A percentile compares a stretch with the other conserved stretches of the same genome.
phyloP scores from a whole-genome alignment of 2,888 invertebrate species.

The Ophonus ardosiacus region DNA sequence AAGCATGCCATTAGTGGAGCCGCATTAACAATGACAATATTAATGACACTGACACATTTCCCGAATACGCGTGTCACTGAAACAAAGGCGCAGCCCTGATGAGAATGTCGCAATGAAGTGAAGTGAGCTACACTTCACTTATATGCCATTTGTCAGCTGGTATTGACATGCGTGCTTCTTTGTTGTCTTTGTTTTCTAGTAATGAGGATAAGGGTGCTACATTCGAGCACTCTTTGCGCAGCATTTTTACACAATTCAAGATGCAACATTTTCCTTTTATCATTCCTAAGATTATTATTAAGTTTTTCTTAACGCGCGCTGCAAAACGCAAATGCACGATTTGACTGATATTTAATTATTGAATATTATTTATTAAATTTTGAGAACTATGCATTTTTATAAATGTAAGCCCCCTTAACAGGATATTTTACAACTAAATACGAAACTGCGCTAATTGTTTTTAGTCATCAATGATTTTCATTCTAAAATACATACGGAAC shows the following conservation, averaged over 20 bases:
- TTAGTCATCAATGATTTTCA: too few species aligned
- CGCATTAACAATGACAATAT: slow-evolving; percentile 61
- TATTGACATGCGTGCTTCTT: slow-evolving; percentile 32
- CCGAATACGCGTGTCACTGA: slow-evolving; percentile 59
- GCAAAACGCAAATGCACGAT: too few species aligned
- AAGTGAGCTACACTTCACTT: slow-evolving; percentile 41
- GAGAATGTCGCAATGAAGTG: slow-evolving; percentile 45
- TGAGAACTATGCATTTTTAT: too few species aligned
- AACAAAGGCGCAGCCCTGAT: slow-evolving; percentile 51
- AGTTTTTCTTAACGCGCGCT: too few species aligned
- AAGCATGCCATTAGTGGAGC: slow-evolving; percentile 37
- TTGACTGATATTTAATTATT: too few species aligned
- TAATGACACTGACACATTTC: slow-evolving; percentile 59
- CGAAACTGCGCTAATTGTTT: too few species aligned
- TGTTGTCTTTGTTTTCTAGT: slow-evolving; percentile 19
- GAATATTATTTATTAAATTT: too few species aligned
- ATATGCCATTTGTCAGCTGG: slow-evolving; percentile 47
- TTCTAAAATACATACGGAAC: too few species aligned
- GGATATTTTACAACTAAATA: too few species aligned
- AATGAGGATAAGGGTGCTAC: background rate
- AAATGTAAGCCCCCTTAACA: too few species aligned
- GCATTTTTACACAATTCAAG: background rate
- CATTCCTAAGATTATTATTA: background rate
- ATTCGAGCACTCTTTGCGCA: background rate
- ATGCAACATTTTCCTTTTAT: background rate